Evolutionary conservation across 2,113 vertebrate species (phyloP).

Genomic region (Scophthalmus maximus): DNA sequence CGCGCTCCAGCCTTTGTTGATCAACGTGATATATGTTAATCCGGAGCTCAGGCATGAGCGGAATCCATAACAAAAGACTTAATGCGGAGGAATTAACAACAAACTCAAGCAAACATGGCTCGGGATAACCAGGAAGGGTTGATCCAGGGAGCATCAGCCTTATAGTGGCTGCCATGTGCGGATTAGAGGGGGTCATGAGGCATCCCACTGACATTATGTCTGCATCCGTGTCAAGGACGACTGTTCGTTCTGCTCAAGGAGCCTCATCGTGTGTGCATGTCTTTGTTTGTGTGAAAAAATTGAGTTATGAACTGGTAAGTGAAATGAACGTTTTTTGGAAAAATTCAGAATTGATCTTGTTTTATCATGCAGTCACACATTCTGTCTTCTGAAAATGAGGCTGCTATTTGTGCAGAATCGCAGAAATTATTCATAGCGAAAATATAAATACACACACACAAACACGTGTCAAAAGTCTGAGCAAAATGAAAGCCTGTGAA

Average conservation of each 20-base stretch:
- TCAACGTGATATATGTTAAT: conserved; percentile 77
- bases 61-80: conserved; percentile 72
- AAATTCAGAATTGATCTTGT: too few species aligned
- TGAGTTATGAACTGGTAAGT: not conserved
- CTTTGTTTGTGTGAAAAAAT: not conserved
- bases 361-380: too few species aligned
- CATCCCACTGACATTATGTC: conserved; percentile 35
- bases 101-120: conserved; percentile 57
- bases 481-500: not conserved
- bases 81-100: conserved; percentile 63
- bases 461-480: too few species aligned
- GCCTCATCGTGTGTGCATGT: not conserved
- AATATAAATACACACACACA: too few species aligned
- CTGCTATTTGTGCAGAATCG: not conserved
- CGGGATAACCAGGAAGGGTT: conserved; percentile 35
- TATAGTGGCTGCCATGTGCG: conserved; percentile 35
- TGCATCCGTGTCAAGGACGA: conserved; percentile 63
- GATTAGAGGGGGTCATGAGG: conserved; percentile 48
- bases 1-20: conserved; percentile 67
- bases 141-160: conserved; percentile 43
- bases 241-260: conserved; percentile 11
- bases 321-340: too few species aligned
- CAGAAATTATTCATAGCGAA: too few species aligned
- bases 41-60: conserved; percentile 60
- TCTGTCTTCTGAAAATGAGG: not conserved